A percentile compares a stretch with the other conserved stretches of the same genome.
Evolutionary conservation across 2,797 vertebrate species (phyloP).

Genomic region (Poliocrania exsul): DNA sequence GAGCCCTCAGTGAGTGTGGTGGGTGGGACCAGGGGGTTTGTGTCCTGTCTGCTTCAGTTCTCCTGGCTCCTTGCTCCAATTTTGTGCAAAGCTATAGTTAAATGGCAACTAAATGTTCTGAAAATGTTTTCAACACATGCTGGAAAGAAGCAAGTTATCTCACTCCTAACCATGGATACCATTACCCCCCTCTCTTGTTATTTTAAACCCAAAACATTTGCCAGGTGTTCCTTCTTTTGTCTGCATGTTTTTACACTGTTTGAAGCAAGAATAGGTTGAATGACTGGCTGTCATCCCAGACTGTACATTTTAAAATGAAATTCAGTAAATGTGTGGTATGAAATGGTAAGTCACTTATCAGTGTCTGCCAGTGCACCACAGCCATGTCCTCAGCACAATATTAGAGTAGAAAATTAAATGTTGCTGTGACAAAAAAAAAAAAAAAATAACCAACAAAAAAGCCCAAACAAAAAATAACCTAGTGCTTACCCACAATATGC

Average conservation of each 20-base stretch:
- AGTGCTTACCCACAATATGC: background rate
- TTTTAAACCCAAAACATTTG: slow-evolving; percentile 1
- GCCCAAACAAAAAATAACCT: background rate
- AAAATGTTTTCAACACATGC: background rate
- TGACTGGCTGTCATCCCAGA: slow-evolving; percentile 43
- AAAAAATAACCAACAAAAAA: background rate
- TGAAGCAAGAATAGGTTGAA: slow-evolving; percentile 28
- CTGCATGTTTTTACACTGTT: background rate
- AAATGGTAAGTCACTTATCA: slow-evolving; percentile 49
- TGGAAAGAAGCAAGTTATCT: slow-evolving; percentile 9
- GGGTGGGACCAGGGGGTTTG: background rate
- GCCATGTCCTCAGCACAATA: background rate
- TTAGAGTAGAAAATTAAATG: background rate
- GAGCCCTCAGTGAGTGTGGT: background rate
- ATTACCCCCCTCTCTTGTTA: background rate
- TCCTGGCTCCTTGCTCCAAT: background rate
- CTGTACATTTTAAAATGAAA: slow-evolving; percentile 23
- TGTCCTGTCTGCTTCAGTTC: background rate
- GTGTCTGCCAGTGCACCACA: slow-evolving; percentile 20
- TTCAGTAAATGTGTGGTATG: background rate
- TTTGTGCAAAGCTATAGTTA: background rate
- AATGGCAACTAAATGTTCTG: background rate
- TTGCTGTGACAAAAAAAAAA: background rate
- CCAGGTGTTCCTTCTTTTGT: slow-evolving; percentile 43
- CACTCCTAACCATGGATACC: background rate